Evolutionary conservation across 2,797 vertebrate genomes (phyloP), one percentile per base, ranked within the genome.

Genomic region (Rhinophrynus dorsalis): DNA sequence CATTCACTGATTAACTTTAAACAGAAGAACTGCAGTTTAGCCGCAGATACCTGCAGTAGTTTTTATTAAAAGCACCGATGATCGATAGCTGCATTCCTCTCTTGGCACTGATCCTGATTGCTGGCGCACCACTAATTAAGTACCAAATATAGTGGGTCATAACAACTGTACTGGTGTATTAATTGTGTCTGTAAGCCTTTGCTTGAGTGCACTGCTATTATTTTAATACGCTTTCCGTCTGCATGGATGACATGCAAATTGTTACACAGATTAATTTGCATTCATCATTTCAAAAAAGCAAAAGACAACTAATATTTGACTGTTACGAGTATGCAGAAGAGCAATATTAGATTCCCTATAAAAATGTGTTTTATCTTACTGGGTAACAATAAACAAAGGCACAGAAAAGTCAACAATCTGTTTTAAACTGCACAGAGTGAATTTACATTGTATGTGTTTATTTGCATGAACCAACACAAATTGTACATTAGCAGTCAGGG

Each of bases 111-210:
- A 45, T 63, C 59, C 68, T 63, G 68, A 70, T 47, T 47, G 23
- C 59, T 70, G 68, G 51, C 10, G 40, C 59, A 57, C 68, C 68
- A 70, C 68, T 70, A 70, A 70, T 70, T 70, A 70, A 63, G 40
- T 56, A 56, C 51, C 50, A 38, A 70, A 70, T 63, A 48, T 38
- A 70, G 21, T 48, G 59, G 52, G 59, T 44, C 42, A 70, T 47
- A 56, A 63, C 50, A 70, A 48, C 13, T 42, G 3, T 63, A 48
- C 23, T 47, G 51, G 40, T 70, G 30, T 23, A 70, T 63, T 63
- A 38, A 63, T 63, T 56, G 30, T 56, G 42, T 38, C 59, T 56
- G 20, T 52, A 35, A 38, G 30, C 40, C 57, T 60, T 30, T 70
- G 58, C 27, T 29, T 70, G 30, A 48, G 23, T 59, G 40, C 29